phyloP scores from a whole-genome alignment of 1,140 invertebrate species.

The Drosophila biarmipes region DNA sequence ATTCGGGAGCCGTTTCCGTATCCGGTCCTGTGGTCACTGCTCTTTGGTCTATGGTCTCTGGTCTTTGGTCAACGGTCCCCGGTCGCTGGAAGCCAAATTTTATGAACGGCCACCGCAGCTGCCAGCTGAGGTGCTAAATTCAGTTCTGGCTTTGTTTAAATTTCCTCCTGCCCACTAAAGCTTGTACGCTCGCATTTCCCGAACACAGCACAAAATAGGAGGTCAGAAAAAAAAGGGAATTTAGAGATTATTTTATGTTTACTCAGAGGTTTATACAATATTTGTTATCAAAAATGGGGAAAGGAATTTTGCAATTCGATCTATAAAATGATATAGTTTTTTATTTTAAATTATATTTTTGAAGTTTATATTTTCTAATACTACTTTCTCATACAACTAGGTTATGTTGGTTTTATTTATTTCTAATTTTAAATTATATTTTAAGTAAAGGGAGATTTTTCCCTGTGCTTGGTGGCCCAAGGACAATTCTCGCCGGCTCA shows the following conservation, averaged over 20 bases:
- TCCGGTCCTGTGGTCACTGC: constrained; percentile 43
- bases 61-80: constrained; percentile 3
- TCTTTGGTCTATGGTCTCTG: constrained; percentile 12
- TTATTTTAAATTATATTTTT: no score
- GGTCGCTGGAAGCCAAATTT: constrained; percentile 40
- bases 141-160: constrained; percentile 48
- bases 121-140: constrained; percentile 44
- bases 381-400: no score
- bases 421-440: background rate
- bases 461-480: constrained; percentile 6
- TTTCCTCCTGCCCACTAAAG: constrained; percentile 23
- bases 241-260: background rate
- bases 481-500: constrained; percentile 43
- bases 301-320: no score
- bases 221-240: background rate
- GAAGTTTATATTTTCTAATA: no score
- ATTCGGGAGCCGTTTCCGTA: constrained; percentile 18
- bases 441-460: constrained; percentile 1
- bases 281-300: no score
- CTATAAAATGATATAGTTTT: no score
- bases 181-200: background rate
- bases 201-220: background rate
- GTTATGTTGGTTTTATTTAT: background rate
- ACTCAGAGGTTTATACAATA: no score
- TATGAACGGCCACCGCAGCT: constrained; percentile 42